Conservation (phyloP, 2,888 invertebrate species). For the Cylindroiulus punctatus region DNA sequence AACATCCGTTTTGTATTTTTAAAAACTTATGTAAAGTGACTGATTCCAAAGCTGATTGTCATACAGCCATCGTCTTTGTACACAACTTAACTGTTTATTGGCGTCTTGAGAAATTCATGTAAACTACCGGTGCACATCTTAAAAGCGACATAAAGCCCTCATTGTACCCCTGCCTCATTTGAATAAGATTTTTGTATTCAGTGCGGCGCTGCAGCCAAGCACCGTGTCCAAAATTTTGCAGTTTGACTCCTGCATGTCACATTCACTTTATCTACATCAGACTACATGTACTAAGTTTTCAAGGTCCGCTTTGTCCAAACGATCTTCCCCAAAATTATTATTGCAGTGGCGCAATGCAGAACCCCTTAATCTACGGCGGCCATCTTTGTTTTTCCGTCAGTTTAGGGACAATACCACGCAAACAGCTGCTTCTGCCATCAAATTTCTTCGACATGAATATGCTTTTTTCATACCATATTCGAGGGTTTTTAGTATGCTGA, state of each 20-base stretch:
- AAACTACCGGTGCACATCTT: conserved; percentile 1
- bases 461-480: conserved; percentile 22
- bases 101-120: background rate
- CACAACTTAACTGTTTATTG: background rate
- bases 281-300: no score
- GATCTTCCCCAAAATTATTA: background rate
- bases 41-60: background rate
- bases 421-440: conserved; percentile 38
- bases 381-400: background rate
- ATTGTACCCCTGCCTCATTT: background rate
- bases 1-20: background rate
- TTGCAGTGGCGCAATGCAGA: conserved; percentile 5
- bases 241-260: background rate
- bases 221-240: background rate
- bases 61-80: background rate
- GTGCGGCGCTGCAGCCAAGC: background rate
- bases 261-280: background rate
- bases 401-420: background rate
- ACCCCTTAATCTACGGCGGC: conserved; percentile 11
- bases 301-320: background rate
- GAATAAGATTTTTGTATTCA: conserved; percentile 17
- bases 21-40: background rate
- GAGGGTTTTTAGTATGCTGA: conserved; percentile 19
- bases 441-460: conserved; percentile 13
- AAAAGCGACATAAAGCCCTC: conserved; percentile 26